phyloP scores from a whole-genome alignment of 2,797 vertebrate species.

The Artibeus lituratus region DNA sequence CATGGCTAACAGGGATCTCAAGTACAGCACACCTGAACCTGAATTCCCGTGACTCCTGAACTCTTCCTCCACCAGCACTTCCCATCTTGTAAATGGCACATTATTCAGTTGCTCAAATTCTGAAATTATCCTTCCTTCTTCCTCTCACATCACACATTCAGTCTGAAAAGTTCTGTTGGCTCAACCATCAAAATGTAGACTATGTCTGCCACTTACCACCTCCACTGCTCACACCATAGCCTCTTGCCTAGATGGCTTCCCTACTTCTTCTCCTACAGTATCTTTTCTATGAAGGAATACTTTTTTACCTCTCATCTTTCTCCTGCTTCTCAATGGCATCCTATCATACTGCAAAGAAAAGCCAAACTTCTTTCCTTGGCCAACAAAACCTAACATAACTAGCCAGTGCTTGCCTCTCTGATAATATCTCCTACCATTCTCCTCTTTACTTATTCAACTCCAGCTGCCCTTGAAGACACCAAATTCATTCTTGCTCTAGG shows the following conservation, averaged over 20 bases:
- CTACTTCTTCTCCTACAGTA: neutral
- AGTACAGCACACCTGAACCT: neutral
- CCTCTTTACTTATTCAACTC: neutral
- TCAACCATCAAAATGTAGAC: neutral
- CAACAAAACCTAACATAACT: neutral
- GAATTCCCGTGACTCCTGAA: neutral
- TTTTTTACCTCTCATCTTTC: neutral
- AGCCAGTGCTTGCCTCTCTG: neutral
- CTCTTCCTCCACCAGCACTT: neutral
- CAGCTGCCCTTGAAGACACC: neutral
- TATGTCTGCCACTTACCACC: neutral
- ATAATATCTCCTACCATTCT: neutral
- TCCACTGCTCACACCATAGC: neutral
- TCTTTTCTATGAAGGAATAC: neutral
- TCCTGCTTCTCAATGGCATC: neutral
- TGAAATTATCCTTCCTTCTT: neutral
- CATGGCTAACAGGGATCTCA: neutral
- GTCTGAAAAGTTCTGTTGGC: neutral
- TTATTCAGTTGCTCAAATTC: neutral
- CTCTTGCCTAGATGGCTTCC: neutral
- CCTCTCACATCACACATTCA: neutral
- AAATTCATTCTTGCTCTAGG: neutral
- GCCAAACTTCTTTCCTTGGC: neutral
- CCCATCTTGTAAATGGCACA: neutral
- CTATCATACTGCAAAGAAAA: neutral